A percentile compares a stretch with the other conserved stretches of the same genome.
phyloP scores from a whole-genome alignment of 2,113 vertebrate genomes.

The Pithys albifrons region DNA sequence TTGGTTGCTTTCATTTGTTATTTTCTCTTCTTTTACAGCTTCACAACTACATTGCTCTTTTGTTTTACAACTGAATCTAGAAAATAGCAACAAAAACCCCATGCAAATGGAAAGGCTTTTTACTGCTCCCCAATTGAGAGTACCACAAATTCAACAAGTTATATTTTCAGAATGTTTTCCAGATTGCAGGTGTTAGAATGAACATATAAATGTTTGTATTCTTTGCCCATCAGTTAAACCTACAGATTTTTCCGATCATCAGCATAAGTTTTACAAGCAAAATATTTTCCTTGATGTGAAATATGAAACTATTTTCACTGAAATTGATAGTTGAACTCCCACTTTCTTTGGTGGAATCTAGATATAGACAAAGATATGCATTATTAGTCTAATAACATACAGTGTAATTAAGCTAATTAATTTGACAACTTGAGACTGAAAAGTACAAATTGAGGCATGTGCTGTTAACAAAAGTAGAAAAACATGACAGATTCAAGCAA shows the following conservation, averaged over 20 bases:
- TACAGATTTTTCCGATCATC: background rate
- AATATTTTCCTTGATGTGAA: background rate
- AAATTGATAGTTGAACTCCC: background rate
- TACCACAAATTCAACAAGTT: background rate
- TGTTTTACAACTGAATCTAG: background rate
- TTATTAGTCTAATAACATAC: background rate
- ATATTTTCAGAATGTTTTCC: background rate
- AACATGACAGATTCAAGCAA: background rate
- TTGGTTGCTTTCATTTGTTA: background rate
- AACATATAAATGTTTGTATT: background rate
- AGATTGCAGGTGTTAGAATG: background rate
- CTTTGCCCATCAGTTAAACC: background rate
- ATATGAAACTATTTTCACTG: background rate
- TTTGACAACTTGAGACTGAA: constrained; percentile 17
- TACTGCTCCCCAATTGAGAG: background rate
- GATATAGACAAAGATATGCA: background rate
- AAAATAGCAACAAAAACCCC: background rate
- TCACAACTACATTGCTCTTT: background rate
- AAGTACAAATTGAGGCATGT: background rate
- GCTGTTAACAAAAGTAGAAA: background rate
- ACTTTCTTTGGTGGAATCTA: background rate
- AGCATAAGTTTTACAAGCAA: background rate
- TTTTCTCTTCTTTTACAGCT: background rate
- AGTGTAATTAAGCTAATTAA: constrained; percentile 41
- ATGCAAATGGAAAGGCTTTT: background rate